Evolutionary conservation across 2,797 vertebrate species (phyloP).

Genomic region (Callimico goeldii): DNA sequence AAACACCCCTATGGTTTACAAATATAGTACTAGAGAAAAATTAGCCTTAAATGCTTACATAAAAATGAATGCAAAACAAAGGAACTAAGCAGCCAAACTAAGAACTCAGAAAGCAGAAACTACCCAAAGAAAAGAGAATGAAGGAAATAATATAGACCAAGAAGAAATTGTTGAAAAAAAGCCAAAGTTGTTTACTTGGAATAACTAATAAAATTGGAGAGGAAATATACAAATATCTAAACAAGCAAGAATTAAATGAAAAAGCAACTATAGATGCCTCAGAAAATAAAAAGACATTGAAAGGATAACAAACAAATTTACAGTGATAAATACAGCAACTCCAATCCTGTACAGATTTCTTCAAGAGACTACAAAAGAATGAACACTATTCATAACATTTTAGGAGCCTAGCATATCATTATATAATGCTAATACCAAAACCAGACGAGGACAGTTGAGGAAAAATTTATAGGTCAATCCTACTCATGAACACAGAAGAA

Average conservation of each 20-base stretch:
- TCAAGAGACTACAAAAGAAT: background rate
- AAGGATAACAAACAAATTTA: background rate
- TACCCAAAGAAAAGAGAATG: background rate
- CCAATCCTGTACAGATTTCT: background rate
- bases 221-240: background rate
- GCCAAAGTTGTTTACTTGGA: background rate
- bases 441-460: background rate
- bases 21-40: background rate
- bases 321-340: background rate
- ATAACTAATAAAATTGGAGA: background rate
- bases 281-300: background rate
- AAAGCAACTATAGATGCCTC: background rate
- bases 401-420: background rate
- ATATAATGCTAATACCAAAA: background rate
- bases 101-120: background rate
- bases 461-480: background rate
- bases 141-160: background rate
- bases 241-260: background rate
- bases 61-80: background rate
- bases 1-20: background rate
- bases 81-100: background rate
- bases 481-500: background rate
- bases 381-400: background rate
- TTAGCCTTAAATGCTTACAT: background rate
- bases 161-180: background rate